Percentiles rank a stretch among this genome's conserved stretches.
These are phyloP conservation scores for Lethrus apterus DNA, from an alignment of 1,140 invertebrate species.

Conservation along the genomic window DNA sequence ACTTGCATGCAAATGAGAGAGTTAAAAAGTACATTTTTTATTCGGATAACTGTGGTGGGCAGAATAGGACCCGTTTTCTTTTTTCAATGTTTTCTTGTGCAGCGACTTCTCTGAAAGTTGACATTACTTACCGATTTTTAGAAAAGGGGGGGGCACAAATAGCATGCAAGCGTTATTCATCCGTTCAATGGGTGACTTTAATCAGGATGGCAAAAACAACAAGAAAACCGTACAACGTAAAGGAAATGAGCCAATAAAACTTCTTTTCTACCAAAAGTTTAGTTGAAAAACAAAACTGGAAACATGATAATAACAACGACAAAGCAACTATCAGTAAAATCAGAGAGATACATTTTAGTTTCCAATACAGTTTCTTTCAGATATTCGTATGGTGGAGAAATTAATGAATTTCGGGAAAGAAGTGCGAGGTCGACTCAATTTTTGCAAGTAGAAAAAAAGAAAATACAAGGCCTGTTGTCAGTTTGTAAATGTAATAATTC, in stretches of 20 bases:
- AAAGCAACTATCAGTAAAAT: neutral
- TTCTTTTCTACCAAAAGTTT: conserved; percentile 16
- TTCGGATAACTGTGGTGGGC: conserved; percentile 18
- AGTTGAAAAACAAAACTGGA: neutral
- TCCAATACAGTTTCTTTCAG: too few relatives aligned
- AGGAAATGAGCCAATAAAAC: conserved; percentile 20
- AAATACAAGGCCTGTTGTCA: too few relatives aligned
- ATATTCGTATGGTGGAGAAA: too few relatives aligned
- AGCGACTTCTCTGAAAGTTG: conserved; percentile 20
- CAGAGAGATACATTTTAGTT: neutral
- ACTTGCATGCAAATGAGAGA: conserved; percentile 16
- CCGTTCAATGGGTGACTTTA: conserved; percentile 20
- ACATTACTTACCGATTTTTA: conserved; percentile 34
- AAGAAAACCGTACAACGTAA: conserved; percentile 21
- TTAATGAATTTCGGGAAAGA: too few relatives aligned
- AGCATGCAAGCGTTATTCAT: conserved; percentile 35
- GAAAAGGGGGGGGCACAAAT: conserved; percentile 31
- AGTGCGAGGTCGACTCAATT: too few relatives aligned
- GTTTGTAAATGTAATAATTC: too few relatives aligned
- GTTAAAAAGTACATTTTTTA: conserved; percentile 34
- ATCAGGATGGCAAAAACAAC: conserved; percentile 22
- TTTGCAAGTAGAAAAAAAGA: too few relatives aligned
- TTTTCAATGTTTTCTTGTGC: conserved; percentile 22
- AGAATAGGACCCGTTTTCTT: neutral
- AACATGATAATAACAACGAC: neutral